Evolutionary conservation across 2,888 invertebrate species (phyloP).

Genomic region (Sminthurinus aureus): DNA sequence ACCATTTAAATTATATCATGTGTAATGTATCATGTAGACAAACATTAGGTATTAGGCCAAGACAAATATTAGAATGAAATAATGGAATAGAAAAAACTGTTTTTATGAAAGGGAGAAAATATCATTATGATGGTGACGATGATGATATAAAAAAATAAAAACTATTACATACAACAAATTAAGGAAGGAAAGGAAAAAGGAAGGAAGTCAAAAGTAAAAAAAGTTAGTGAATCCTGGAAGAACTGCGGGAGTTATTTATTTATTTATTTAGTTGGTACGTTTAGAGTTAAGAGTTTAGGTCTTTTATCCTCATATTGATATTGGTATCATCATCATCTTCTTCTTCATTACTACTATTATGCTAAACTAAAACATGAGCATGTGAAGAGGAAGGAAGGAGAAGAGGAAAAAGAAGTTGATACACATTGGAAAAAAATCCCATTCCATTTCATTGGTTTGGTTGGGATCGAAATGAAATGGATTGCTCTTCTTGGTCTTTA

Average conservation of each 20-base stretch:
- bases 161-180: not conserved
- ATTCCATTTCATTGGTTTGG: not conserved
- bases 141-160: too few species aligned
- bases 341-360: not conserved
- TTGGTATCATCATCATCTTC: not conserved
- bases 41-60: too few species aligned
- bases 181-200: not conserved
- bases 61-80: too few species aligned
- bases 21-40: too few species aligned
- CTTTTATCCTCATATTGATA: not conserved
- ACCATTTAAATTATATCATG: too few species aligned
- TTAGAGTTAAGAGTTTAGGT: too few species aligned
- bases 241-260: too few species aligned
- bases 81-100: too few species aligned
- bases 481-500: too few species aligned
- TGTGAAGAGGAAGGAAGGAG: not conserved
- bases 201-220: not conserved
- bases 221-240: not conserved
- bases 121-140: too few species aligned
- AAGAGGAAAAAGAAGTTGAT: not conserved
- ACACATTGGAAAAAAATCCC: not conserved
- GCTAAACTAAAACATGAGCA: conserved; percentile 16
- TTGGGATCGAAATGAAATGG: not conserved
- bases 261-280: too few species aligned
- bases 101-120: too few species aligned